Evolutionary conservation across 37 sponge, comb jelly and placozoan species (phyloP).

Genomic region (Aphrocallistes beatrix): DNA sequence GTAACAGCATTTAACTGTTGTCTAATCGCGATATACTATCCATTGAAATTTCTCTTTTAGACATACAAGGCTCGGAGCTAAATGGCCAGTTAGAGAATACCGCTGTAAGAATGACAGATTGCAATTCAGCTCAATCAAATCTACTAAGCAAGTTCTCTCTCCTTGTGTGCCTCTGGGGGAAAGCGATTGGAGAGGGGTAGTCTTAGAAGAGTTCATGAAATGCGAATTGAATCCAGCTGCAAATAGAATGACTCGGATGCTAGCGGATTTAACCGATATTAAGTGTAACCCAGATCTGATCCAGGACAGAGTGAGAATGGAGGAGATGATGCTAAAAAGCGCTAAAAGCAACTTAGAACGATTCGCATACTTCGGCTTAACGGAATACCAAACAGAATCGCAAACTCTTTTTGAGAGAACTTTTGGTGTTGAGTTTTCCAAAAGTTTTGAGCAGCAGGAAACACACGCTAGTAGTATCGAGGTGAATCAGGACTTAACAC

Average conservation of each 20-base stretch:
- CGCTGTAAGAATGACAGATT: slow-evolving; percentile 29
- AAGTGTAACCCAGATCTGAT: slow-evolving; percentile 28
- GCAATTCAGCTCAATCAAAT: slow-evolving; percentile 24
- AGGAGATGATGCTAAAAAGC: slow-evolving; percentile 25
- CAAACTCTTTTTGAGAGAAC: slow-evolving; percentile 46
- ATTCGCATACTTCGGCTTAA: slow-evolving; percentile 58
- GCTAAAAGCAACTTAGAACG: slow-evolving; percentile 51
- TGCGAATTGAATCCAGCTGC: slow-evolving; percentile 64
- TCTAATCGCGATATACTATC: no score
- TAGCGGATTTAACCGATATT: slow-evolving; percentile 47
- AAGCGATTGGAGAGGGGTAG: slow-evolving; percentile 38
- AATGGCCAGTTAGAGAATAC: slow-evolving; percentile 38
- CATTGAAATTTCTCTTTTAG: no score
- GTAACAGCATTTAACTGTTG: no score
- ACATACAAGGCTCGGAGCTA: background rate
- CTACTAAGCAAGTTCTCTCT: slow-evolving; percentile 28
- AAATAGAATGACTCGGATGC: slow-evolving; percentile 63
- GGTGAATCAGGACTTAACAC: background rate
- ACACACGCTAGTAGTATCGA: background rate
- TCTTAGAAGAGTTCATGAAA: slow-evolving; percentile 41
- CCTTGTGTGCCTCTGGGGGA: slow-evolving; percentile 51
- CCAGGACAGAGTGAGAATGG: slow-evolving; percentile 14
- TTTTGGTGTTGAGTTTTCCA: slow-evolving; percentile 46
- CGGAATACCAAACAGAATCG: slow-evolving; percentile 53
- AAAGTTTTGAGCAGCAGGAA: slow-evolving; percentile 27